Evolutionary conservation across 2,888 invertebrate genomes (phyloP).

Genomic region (Tinea pellionella): DNA sequence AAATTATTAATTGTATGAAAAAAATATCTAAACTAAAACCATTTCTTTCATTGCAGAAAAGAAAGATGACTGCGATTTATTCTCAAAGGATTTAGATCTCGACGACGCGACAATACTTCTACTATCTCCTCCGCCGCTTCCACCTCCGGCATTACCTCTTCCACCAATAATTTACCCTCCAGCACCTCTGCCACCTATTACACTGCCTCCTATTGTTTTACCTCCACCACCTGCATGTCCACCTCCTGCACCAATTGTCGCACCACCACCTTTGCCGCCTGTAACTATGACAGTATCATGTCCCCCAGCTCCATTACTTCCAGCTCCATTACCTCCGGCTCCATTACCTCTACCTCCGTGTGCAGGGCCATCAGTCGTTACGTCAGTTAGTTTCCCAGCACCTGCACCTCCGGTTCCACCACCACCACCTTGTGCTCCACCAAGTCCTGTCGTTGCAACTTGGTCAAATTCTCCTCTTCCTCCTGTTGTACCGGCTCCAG

Average conservation of each 20-base stretch:
- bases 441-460: slow-evolving; percentile 16
- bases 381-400: not conserved
- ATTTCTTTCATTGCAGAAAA: slow-evolving; percentile 20
- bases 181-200: not conserved
- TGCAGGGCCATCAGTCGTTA: not conserved
- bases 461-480: not conserved
- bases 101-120: not conserved
- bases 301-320: too few relatives aligned
- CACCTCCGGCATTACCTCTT: slow-evolving; percentile 46
- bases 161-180: slow-evolving; percentile 24
- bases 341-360: not conserved
- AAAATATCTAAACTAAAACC: not conserved
- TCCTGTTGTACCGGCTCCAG: not conserved
- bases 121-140: slow-evolving; percentile 22
- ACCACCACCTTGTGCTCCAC: slow-evolving; percentile 24
- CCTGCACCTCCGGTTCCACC: not conserved
- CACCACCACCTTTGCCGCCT: too few relatives aligned
- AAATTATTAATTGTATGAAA: not conserved
- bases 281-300: too few relatives aligned
- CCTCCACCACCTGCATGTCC: slow-evolving; percentile 14
- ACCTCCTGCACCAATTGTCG: slow-evolving; percentile 21
- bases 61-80: slow-evolving; percentile 22
- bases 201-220: slow-evolving; percentile 13
- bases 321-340: slow-evolving; percentile 17
- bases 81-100: not conserved